A percentile compares a stretch with the other conserved stretches of the same genome.
Evolutionary conservation across 2,113 vertebrate species (phyloP).

Genomic region (Gracilinanus agilis): DNA sequence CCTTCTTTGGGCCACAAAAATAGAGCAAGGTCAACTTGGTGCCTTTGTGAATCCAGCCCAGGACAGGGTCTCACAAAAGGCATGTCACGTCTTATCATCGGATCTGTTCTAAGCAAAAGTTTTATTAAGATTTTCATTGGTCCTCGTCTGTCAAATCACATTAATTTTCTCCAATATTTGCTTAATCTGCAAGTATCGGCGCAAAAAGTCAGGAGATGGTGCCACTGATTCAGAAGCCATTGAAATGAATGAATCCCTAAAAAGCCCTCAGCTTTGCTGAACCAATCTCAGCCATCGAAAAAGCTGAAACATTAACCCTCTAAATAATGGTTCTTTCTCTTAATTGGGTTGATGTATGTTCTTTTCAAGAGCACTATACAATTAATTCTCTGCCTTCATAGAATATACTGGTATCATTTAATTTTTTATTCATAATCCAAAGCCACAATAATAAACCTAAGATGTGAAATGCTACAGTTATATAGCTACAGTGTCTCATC

Average conservation of each 20-base stretch:
- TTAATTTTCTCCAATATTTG: conserved; percentile 60
- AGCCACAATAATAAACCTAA: neutral
- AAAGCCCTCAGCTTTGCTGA: neutral
- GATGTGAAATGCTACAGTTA: neutral
- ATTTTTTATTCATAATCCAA: neutral
- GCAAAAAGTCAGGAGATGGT: neutral
- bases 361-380: neutral
- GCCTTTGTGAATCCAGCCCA: conserved; percentile 66
- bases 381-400: neutral
- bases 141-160: conserved; percentile 36
- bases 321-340: neutral
- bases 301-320: neutral
- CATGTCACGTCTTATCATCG: conserved; percentile 40
- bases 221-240: neutral
- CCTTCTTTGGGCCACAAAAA: conserved; percentile 77
- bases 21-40: conserved; percentile 76
- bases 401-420: neutral
- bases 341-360: neutral
- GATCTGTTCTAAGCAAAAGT: conserved; percentile 63
- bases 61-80: conserved; percentile 63
- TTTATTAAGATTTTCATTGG: conserved; percentile 58
- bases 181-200: neutral
- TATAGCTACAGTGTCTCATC: neutral
- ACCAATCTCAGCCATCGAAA: neutral
- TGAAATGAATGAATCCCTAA: neutral